Evolutionary conservation across 2,888 invertebrate species (phyloP), one percentile per base, ranked within the genome.

Genomic region (Lithophane ornitopus): DNA sequence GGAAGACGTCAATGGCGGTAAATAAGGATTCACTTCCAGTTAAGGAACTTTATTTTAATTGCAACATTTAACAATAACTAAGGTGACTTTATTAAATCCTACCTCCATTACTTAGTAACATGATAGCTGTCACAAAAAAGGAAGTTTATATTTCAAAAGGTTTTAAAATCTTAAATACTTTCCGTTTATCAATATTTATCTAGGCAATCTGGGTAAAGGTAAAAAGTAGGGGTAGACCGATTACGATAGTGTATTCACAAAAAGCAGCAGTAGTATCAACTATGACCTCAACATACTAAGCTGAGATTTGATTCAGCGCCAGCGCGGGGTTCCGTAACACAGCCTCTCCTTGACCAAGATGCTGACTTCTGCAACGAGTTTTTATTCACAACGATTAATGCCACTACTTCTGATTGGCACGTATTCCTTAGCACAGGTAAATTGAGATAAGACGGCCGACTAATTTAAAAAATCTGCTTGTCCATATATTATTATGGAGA

Each of bases 231-330:
- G 22, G 8, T 22, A 16, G 22, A 34, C 4, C 28, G 28, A 63
- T 70, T 58, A 52, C 82, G 9, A 61, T 65, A 71, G 4, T 71
- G 22, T 28, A 46, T 12, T 44, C 22, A 41, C 34, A 76, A 82
- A 85, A 87, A 77, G 54, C 28, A 63, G 14, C 39, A 70, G 65
- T n/a, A 41, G 22, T 67, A 75, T 67, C 41, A 73, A 73, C n/a
- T 68, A 54, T 61, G 88, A 84, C 88, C 87, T 87, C 87, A 87
- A 87, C 87, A 87, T 71, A 87, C 76, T 84, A 79, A 84, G 49
- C 65, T 22, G 22, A 59, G 61, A 75, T 77, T 76, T 65, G 62
- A 76, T 73, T 70, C 73, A 68, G 73, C 54, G 54, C 65, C 73
- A 68, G 73, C 54, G 54, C 65, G 46, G 34, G 70, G 71, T 87